Conservation (phyloP, 2,888 invertebrate species). For the Epiperipatus broadwayi region DNA sequence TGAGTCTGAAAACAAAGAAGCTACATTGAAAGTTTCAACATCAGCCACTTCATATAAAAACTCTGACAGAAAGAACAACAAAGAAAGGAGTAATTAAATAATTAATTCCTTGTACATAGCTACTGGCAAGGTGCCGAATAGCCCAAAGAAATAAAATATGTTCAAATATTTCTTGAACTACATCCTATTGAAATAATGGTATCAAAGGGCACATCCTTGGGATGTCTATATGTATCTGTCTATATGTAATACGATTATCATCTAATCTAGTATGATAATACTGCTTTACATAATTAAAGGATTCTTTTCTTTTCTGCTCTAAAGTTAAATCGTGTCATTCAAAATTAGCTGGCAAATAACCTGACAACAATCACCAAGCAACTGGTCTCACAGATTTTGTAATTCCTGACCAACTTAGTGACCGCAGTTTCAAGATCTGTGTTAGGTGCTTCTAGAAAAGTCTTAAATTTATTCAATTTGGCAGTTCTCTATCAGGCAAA, state of each 20-base stretch:
- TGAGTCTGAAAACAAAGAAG: slow-evolving; percentile 51
- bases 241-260: slow-evolving; percentile 40
- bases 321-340: slow-evolving; percentile 71
- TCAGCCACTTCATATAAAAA: too few relatives aligned
- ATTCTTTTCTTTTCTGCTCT: slow-evolving; percentile 80
- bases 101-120: slow-evolving; percentile 96
- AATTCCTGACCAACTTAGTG: slow-evolving; percentile 70
- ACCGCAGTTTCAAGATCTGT: slow-evolving; percentile 42
- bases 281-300: slow-evolving; percentile 81
- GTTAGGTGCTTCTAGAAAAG: slow-evolving; percentile 50
- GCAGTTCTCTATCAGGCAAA: slow-evolving; percentile 37
- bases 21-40: slow-evolving; percentile 69
- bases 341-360: slow-evolving; percentile 77
- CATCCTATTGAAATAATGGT: slow-evolving; percentile 80
- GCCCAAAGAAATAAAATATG: slow-evolving; percentile 97
- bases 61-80: too few relatives aligned
- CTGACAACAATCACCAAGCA: slow-evolving; percentile 48
- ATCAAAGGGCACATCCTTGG: slow-evolving; percentile 97
- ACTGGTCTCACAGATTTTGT: slow-evolving; percentile 59
- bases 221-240: slow-evolving; percentile 89
- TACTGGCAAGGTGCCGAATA: slow-evolving; percentile 94
- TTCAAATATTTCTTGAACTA: slow-evolving; percentile 71
- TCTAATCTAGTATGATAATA: slow-evolving; percentile 84
- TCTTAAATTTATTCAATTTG: slow-evolving; percentile 66
- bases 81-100: slow-evolving; percentile 98